Evolutionary conservation across 2,113 vertebrate genomes (phyloP).

Genomic region (Otis tarda): DNA sequence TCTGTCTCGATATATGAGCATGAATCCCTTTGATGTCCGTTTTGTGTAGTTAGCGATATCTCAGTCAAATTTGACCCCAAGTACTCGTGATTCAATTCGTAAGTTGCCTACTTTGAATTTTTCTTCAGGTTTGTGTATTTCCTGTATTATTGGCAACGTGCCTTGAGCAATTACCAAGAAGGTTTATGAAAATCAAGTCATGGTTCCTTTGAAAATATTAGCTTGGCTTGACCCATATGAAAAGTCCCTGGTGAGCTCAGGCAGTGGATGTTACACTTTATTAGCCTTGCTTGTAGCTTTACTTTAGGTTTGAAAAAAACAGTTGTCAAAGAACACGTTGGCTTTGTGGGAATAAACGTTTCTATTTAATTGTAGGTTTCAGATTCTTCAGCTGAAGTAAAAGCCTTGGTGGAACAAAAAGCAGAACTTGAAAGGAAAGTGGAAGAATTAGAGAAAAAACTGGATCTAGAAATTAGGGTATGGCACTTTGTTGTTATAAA

Average conservation of each 20-base stretch:
- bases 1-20: not conserved
- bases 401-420: slow-evolving; percentile 85
- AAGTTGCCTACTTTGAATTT: not conserved
- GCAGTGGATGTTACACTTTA: not conserved
- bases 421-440: slow-evolving; percentile 83
- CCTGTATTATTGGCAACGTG: not conserved
- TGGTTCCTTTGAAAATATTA: slow-evolving; percentile 20
- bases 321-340: not conserved
- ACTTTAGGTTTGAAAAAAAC: not conserved
- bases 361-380: slow-evolving; percentile 73
- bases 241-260: not conserved
- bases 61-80: not conserved
- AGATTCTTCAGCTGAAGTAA: slow-evolving; percentile 80
- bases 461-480: slow-evolving; percentile 87
- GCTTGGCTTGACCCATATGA: not conserved
- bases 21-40: not conserved
- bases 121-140: not conserved
- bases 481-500: not conserved
- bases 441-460: slow-evolving; percentile 79
- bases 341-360: not conserved
- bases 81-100: not conserved
- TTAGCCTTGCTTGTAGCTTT: not conserved
- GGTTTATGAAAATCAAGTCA: not conserved
- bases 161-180: not conserved
- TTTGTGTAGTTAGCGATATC: not conserved